Evolutionary conservation across 2,797 vertebrate species (phyloP), one percentile per base, ranked within the genome.

Genomic region (Myoxocephalus aenaeus): DNA sequence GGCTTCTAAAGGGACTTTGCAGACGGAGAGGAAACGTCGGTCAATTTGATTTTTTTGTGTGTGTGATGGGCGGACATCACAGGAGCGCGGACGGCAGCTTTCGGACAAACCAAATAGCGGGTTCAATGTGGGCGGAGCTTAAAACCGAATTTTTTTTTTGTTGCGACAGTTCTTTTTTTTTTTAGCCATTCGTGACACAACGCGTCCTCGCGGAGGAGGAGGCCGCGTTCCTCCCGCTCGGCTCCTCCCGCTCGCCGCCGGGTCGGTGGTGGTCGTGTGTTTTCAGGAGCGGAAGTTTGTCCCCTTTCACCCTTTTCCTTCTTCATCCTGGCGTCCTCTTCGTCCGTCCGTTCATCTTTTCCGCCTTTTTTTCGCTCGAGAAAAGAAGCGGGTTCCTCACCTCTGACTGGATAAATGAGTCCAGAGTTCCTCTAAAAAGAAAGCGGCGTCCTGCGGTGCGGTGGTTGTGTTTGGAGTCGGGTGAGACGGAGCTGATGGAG

Each of bases 401-500:
- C 86, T 88, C 90, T 81, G 89, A 88, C 76, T 77, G 88, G 70
- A 81, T 86, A 27, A 87, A 77, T 75, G 81, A 87, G 86, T 92
- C 89, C 89, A 88, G 92, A 90, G 91, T 91, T 93, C 91, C 89
- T 92, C 92, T 86, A 83, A 77, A 66, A 42, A 75, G 5, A 65
- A 89, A 87, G 85, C 61, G 25, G 80, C 74, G 65, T 84, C 87
- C 79, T 85, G 87, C 85, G 86, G 83, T 76, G 84, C 69, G 61
- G 84, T 73, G 89, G 84, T 89, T 90, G 79, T 86, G 63, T 78
- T 87, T 70, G 50, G 29, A 79, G 79, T 87, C 84, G 75, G 83
- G 87, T 89, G 90, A 81, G 83, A 88, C 38, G 5, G 36, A 7
- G 22, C 85, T 70, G 86, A 85, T 85, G 86, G 86, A 87, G 88